Percentiles rank a stretch among this genome's conserved stretches.
These are phyloP conservation scores for Apis mellifera DNA, from an alignment of 1,140 invertebrate genomes.

Conservation along the genomic window DNA sequence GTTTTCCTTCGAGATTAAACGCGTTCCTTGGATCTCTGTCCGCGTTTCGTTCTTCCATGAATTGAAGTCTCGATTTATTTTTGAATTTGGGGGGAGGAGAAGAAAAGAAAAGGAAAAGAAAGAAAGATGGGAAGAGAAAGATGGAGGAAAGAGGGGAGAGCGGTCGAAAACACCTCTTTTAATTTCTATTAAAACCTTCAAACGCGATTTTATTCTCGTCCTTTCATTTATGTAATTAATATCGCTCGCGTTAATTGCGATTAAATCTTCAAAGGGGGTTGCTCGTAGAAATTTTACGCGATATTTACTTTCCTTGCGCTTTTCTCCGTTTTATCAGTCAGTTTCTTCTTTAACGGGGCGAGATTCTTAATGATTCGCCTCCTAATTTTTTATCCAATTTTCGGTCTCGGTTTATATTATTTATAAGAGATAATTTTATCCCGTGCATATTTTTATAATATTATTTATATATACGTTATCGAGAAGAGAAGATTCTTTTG, in stretches of 20 bases:
- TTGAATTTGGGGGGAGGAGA: background rate
- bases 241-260: background rate
- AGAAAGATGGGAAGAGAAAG: background rate
- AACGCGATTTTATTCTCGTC: background rate
- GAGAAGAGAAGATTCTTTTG: no score
- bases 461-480: no score
- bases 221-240: constrained; percentile 17
- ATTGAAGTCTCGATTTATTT: constrained; percentile 8
- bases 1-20: constrained; percentile 26
- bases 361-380: no score
- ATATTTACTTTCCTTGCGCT: background rate
- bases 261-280: background rate
- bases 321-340: no score
- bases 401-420: no score
- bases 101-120: background rate
- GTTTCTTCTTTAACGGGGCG: no score
- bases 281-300: background rate
- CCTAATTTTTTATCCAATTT: no score
- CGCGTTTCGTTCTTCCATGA: background rate
- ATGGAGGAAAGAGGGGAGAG: background rate
- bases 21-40: no score
- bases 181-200: constrained; percentile 10
- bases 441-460: no score
- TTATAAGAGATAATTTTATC: no score
- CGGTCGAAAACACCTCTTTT: background rate